Evolutionary conservation across 2,113 vertebrate genomes (phyloP).

Genomic region (Dipodomys merriami): DNA sequence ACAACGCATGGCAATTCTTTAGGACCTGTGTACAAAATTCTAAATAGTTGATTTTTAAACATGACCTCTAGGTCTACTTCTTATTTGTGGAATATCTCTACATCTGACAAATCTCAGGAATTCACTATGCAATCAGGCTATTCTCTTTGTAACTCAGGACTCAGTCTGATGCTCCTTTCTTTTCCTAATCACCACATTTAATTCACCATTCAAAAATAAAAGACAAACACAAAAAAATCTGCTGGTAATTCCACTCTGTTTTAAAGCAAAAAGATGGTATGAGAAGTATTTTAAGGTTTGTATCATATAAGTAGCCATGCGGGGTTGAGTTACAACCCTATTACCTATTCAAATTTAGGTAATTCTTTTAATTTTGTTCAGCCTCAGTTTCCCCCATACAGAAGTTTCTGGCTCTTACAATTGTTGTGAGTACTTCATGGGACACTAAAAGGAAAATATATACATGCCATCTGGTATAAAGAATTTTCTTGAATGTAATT

Average conservation of each 20-base stretch:
- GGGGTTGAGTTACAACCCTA: neutral
- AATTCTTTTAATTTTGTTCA: neutral
- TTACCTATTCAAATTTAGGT: neutral
- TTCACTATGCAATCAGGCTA: neutral
- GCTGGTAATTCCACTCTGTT: neutral
- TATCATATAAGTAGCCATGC: neutral
- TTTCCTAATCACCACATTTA: neutral
- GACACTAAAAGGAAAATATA: neutral
- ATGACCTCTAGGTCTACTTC: neutral
- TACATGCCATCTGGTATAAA: neutral
- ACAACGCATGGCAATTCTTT: neutral
- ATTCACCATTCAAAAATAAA: neutral
- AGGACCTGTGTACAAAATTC: neutral
- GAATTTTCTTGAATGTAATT: neutral
- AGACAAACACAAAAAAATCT: neutral
- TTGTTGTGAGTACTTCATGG: neutral
- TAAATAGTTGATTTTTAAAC: neutral
- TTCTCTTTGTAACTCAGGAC: neutral
- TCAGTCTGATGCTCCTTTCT: neutral
- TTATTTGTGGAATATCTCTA: neutral
- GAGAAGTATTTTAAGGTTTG: neutral
- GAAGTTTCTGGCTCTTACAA: neutral
- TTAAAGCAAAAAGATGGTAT: neutral
- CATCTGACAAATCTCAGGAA: neutral
- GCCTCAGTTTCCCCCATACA: neutral